Percentiles rank a stretch among this genome's conserved stretches.
phyloP scores from a whole-genome alignment of 1,140 invertebrate genomes.

The Drosophila baimaii region DNA sequence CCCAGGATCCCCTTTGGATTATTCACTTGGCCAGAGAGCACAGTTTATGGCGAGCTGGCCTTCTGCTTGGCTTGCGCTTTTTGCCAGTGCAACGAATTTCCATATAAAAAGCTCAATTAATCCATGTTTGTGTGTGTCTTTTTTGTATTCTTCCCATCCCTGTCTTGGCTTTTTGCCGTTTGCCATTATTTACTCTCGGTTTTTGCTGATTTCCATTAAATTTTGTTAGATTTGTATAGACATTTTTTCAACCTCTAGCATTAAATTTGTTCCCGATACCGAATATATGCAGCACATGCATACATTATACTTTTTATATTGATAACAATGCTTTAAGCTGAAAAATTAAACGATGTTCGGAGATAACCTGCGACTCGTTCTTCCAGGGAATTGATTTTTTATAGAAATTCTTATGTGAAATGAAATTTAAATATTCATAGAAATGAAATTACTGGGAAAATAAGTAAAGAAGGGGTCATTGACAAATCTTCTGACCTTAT shows the following conservation, averaged over 20 bases:
- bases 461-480: too few species aligned
- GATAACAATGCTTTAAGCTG: neutral
- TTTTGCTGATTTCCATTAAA: slow-evolving; percentile 35
- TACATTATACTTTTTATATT: too few species aligned
- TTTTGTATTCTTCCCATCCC: slow-evolving; percentile 6
- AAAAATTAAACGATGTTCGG: neutral
- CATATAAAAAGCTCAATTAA: slow-evolving; percentile 49
- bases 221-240: slow-evolving; percentile 18
- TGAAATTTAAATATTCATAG: neutral
- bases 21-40: slow-evolving; percentile 1
- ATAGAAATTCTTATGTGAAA: neutral
- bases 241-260: slow-evolving; percentile 5
- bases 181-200: slow-evolving; percentile 16
- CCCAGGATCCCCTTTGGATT: slow-evolving; percentile 11
- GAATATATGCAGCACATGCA: too few species aligned
- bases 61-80: slow-evolving; percentile 27
- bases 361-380: neutral
- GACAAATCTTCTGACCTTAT: neutral
- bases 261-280: neutral
- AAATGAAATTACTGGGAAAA: neutral
- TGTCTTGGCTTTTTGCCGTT: slow-evolving; percentile 18
- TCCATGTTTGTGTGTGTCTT: slow-evolving; percentile 34
- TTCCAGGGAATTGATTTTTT: neutral
- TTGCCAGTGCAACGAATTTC: slow-evolving; percentile 45
- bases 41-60: slow-evolving; percentile 23